Conservation (phyloP, 2,113 vertebrate species). For the Crotalus horridus region DNA sequence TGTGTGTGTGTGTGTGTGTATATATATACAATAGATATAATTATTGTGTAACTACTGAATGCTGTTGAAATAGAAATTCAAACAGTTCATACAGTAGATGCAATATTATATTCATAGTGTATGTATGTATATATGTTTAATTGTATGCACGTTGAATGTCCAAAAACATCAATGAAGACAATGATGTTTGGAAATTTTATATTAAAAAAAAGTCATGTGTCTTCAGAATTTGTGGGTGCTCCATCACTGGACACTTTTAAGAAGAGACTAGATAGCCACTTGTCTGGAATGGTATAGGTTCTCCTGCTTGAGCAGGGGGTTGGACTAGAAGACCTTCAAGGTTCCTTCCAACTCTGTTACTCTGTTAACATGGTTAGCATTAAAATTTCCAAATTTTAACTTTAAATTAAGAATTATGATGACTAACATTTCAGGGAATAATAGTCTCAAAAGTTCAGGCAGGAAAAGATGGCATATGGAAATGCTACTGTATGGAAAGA, state of each 20-base stretch:
- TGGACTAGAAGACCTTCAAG: no score
- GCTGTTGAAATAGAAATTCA: conserved; percentile 59
- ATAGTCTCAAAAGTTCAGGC: background rate
- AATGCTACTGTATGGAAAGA: background rate
- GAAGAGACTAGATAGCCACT: no score
- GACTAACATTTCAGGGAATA: background rate
- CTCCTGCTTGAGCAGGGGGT: no score
- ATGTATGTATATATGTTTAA: background rate
- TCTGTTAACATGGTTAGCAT: background rate
- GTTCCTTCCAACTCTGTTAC: no score
- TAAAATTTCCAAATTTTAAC: background rate
- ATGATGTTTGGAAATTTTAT: background rate
- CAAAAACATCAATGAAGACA: background rate
- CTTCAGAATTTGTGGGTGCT: background rate
- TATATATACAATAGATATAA: conserved; percentile 73
- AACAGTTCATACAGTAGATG: conserved; percentile 61
- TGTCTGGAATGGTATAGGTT: no score
- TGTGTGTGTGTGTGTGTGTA: no score
- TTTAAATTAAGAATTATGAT: background rate
- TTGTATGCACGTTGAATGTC: background rate
- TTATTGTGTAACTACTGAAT: conserved; percentile 69
- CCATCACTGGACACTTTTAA: no score
- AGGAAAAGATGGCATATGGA: background rate
- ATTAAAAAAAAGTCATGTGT: background rate
- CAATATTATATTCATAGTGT: conserved; percentile 54